Evolutionary conservation across 2,888 invertebrate genomes (phyloP), one percentile per base, ranked within the genome.

Genomic region (Octonoba sinensis): DNA sequence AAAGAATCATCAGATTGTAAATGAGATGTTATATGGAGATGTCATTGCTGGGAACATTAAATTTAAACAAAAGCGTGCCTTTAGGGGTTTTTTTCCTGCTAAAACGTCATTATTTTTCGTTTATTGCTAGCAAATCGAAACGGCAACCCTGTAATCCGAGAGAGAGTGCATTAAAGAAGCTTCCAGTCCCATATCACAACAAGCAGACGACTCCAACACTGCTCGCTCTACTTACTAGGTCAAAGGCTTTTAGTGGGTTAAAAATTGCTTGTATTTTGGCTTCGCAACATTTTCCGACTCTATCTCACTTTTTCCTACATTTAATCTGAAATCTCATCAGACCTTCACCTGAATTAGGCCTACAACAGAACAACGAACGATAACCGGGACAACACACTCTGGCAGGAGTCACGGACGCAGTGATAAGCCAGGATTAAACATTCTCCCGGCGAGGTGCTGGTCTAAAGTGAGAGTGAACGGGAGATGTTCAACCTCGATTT

Each of bases 191-290:
- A 22, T 49, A 47, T 65, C 24, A 49, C 24, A 22, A 49, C 65
- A 49, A 65, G 24, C 65, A 49, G 49, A 15, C 49, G 24, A 49
- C 20, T 24, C 65, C 49, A 24, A 47, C 36, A 49, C 65, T 65
- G 47, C 15, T 20, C 65, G 65, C 65, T 65, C 65, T 49, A 65
- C 16, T 65, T 65, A 65, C 65, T 65, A 24, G 65, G 65, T 65
- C 65, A 65, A 65, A 65, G 65, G 65, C 65, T 65, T 65, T 49
- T 65, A 49, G 49, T 65, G 65, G 49, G 49, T 65, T 65, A 49
- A 65, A 65, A 65, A 20, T 46, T 8, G 46, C 20, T 64, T 46
- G 49, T 47, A 49, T 20, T 49, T 49, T 49, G 36, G 62, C 20
- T 62, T 20, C 18, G 44, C 36, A 44, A n/a, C 44, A n/a, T 44